Percentiles rank a stretch among this genome's conserved stretches.
These are phyloP conservation scores for Oscheius sp. DNA, from an alignment of 2,888 invertebrate species.

Conservation along the genomic window DNA sequence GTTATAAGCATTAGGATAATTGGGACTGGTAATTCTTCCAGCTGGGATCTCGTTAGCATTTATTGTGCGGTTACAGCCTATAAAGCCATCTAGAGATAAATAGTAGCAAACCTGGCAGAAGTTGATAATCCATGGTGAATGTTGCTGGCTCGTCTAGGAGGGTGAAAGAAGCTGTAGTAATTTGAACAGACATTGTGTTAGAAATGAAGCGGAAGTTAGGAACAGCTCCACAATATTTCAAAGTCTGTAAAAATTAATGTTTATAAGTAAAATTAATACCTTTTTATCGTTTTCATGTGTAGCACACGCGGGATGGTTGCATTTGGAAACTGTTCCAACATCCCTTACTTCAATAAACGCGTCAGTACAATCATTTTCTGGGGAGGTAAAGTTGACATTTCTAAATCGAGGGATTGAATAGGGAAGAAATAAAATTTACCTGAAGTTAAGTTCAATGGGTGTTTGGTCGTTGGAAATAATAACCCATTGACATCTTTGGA, in stretches of 20 bases:
- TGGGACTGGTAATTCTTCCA: constrained; percentile 60
- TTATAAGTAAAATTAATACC: background rate
- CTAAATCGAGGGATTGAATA: constrained; percentile 34
- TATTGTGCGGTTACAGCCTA: constrained; percentile 68
- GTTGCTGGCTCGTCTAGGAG: constrained; percentile 33
- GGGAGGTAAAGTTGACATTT: constrained; percentile 37
- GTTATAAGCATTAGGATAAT: constrained; percentile 61
- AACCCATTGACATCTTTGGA: constrained; percentile 61
- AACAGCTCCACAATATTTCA: constrained; percentile 13
- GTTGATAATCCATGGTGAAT: constrained; percentile 42
- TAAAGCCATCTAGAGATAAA: background rate
- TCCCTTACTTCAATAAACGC: constrained; percentile 48
- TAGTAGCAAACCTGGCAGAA: constrained; percentile 24
- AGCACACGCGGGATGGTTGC: constrained; percentile 53
- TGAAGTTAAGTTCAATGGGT: constrained; percentile 57
- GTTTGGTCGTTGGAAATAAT: constrained; percentile 48
- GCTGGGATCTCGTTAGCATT: constrained; percentile 37
- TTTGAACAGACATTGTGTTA: constrained; percentile 44
- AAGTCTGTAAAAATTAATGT: background rate
- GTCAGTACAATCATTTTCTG: constrained; percentile 40
- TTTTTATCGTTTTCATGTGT: constrained; percentile 38
- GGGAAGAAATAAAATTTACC: constrained; percentile 24
- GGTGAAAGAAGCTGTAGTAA: constrained; percentile 49
- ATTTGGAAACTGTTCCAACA: constrained; percentile 44
- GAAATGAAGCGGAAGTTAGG: constrained; percentile 38